phyloP scores from a whole-genome alignment of 2,113 vertebrate species.

The Amblyopsis rosae region DNA sequence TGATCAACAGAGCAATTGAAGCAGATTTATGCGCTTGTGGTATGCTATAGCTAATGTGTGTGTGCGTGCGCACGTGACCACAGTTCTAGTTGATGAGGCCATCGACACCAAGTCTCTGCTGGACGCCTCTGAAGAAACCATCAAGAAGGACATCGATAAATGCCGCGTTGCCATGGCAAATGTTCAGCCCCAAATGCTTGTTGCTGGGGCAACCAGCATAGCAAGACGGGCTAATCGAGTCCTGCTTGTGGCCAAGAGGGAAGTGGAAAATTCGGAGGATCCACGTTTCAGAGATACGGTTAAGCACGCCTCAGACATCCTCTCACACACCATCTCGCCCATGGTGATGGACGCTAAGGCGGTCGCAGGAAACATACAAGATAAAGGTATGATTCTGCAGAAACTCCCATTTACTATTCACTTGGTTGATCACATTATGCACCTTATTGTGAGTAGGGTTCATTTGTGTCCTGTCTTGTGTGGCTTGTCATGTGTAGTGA shows the following conservation, averaged over 20 bases:
- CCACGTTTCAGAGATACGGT: slow-evolving; percentile 94
- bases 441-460: not conserved
- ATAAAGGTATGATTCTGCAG: slow-evolving; percentile 82
- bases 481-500: not conserved
- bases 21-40: not conserved
- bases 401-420: not conserved
- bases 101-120: slow-evolving; percentile 96
- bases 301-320: slow-evolving; percentile 91
- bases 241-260: slow-evolving; percentile 91
- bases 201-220: slow-evolving; percentile 97
- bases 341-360: slow-evolving; percentile 99
- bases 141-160: slow-evolving; percentile 98
- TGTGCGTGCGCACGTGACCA: not conserved
- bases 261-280: slow-evolving; percentile 98
- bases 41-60: not conserved
- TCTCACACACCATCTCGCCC: slow-evolving; percentile 95
- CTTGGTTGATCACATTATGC: not conserved
- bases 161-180: slow-evolving; percentile 98
- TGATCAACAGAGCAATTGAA: not conserved
- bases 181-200: slow-evolving; percentile 97
- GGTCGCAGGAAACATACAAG: slow-evolving; percentile 95
- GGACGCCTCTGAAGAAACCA: slow-evolving; percentile 97
- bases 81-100: slow-evolving; percentile 96
- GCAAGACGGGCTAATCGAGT: slow-evolving; percentile 95
- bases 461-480: too few species aligned